Base-by-base conservation (phyloP, 2,888 invertebrate genomes). In the Congeria kusceri region DNA sequence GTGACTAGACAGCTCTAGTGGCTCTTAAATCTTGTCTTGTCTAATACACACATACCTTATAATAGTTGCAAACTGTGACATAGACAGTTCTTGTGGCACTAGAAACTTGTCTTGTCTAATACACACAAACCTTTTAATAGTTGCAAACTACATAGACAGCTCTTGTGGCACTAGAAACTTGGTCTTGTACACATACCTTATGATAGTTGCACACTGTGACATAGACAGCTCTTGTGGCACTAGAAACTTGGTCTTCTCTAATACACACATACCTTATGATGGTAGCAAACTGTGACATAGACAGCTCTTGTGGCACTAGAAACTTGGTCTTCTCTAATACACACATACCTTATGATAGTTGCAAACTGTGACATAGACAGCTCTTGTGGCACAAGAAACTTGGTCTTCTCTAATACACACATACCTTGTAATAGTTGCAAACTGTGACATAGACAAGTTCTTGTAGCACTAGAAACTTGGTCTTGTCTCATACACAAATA, bases 81-180 rank as follows among this genome's bases (percentile, higher is more conserved):
- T 96, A 0, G 97, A 96, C 61, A 97, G 95, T 92, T 97, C 97
- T 95, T 97, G 96, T 1, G 97, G 98, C 18, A 98, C 97, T 89
- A 98, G 94, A 94, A 97, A 97, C 93, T 97, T 97, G 96, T 95
- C 94, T 97, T 97, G 92, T 97, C 97, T 92, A 97, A 92, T 18
- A 95, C 93, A 13, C 11, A 18, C 18, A 18, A 13, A 44, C 46
- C 46, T 44, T 44, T 13, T 44, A 18, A 44, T 44, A 44, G 46
- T 44, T 13, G 11, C 46, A 44, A 44, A 44, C 46, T 44, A 18
- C 11, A 18, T 44, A 44, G 9, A 44, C 11, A 44, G 18, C 46
- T 18, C n/a, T n/a, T n/a, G n/a, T n/a, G n/a, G 18, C 9, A 44
- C 46, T 44, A 18, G 46, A 44, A 9, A 44, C 18, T 9, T 44